Base-by-base conservation (phyloP, 2,888 invertebrate genomes). In the Hydrotaea cyrtoneurina region DNA sequence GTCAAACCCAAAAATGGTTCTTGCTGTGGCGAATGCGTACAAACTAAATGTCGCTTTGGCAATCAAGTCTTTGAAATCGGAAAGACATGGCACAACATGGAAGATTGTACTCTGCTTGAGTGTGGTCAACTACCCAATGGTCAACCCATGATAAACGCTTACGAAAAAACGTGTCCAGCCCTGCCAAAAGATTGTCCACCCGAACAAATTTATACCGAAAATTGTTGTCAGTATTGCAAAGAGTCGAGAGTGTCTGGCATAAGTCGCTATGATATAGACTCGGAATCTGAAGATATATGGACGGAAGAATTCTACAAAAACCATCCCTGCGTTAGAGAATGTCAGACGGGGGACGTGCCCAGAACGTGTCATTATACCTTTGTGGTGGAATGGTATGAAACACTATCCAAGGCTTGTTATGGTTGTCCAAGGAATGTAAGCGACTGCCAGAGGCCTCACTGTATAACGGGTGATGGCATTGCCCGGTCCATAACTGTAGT, bases 341-440 rank as follows among this genome's bases (percentile, higher is more conserved):
- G 96, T 88, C 87, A 88, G 15, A 89, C 90, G 36, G 93, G 92
- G n/a, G 93, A 90, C 1, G 89, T 93, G 0, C 93, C 94, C 2
- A 94, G 94, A 93, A 93, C 93, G 0, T 96, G 96, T 88, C 92
- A 93, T 69, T 96, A 96, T 89, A 93, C 93, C 53, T 96, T 93
- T 81, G 89, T 90, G 3, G 90, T 92, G 2, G 98, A 98, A 91
- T 96, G 95, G 94, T 98, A 97, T 91, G 95, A 96, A 87, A 96
- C 97, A 0, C 94, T 97, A 94, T 96, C 97, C 90, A 97, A 97
- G 91, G 98, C 98, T 0, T 98, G 98, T 89, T 97, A 94, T 89
- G 93, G 95, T 88, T 98, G 98, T 90, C 97, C 98, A 0, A 93
- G 93, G 81, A 96, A 96, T 90, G 87, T 92, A 0, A 94, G 94